Evolutionary conservation across 1,140 invertebrate species (phyloP), one percentile per base, ranked within the genome.

Genomic region (Araneus ventricosus): DNA sequence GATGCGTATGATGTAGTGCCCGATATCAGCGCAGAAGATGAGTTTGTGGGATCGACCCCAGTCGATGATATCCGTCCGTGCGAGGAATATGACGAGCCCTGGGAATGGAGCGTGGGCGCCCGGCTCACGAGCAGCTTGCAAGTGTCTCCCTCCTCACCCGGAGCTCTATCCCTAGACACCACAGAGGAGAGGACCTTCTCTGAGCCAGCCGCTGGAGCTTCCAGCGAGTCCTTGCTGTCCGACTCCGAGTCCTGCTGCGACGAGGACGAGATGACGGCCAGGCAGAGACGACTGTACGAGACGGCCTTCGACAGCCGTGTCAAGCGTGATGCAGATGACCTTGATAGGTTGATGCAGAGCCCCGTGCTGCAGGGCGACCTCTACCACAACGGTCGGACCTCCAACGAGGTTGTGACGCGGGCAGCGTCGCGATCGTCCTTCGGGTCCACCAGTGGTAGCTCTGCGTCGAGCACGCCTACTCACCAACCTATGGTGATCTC

Each of bases 301-400:
- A 98, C 98, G 61, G 98, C 98, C 67, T 98, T 98, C 95, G 98
- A 98, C 95, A 98, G 97, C 95, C 97, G 97, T 95, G 97, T 98
- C 95, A 97, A 96, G 94, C 97, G 97, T 75, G 98, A 97, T 17
- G 97, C 98, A 94, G 97, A 98, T 95, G 97, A 98, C 94, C 96
- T 98, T 84, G 97, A 98, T 94, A 97, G 97, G 93, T 97, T 98
- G 75, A 97, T 97, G 90, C 98, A 98, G 95, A 97, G 98, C 95
- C 97, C 97, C 2, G 96, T 97, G n/a, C 95, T 98, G 59, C 90
- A 92, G 24, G 84, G 92, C n/a, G 94, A 94, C 22, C 61, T 88
- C 20, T 87, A 88, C 57, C 45, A 75, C 20, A 88, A 86, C 39
- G 63, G 85, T 57, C 45, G 82, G 45, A 84, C 82, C 24, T 27